Conservation (phyloP, 2,797 vertebrate species). For the Enteromius unitaeniatus region DNA sequence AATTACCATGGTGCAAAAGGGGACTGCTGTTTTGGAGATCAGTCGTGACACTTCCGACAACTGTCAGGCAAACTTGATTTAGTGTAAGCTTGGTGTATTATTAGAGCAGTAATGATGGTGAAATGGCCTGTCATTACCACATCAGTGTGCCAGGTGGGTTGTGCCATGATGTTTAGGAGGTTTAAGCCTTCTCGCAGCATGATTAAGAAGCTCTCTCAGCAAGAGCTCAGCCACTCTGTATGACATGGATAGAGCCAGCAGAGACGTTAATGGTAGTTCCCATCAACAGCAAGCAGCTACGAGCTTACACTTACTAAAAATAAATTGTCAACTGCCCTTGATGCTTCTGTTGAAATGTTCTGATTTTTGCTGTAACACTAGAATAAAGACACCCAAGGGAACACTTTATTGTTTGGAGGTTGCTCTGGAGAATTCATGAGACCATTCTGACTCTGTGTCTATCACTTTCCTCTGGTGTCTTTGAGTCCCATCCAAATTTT, state of each 20-base stretch:
- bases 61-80: constrained; percentile 6
- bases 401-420: neutral
- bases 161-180: constrained; percentile 25
- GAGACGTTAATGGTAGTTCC: constrained; percentile 46
- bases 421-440: constrained; percentile 4
- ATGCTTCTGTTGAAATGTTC: constrained; percentile 20
- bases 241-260: constrained; percentile 27
- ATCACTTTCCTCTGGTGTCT: neutral
- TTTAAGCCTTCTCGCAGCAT: constrained; percentile 35
- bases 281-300: constrained; percentile 10
- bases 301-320: constrained; percentile 16
- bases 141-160: constrained; percentile 48
- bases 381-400: neutral
- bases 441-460: neutral
- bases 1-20: constrained; percentile 54
- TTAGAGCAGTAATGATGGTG: constrained; percentile 36
- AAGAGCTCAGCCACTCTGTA: constrained; percentile 20
- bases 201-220: constrained; percentile 28
- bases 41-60: constrained; percentile 25
- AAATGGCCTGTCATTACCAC: constrained; percentile 55
- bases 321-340: constrained; percentile 19
- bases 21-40: constrained; percentile 46
- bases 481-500: neutral
- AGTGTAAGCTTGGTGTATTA: constrained; percentile 53
- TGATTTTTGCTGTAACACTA: neutral